phyloP scores from a whole-genome alignment of 2,888 invertebrate genomes.

The Drosophila robusta region DNA sequence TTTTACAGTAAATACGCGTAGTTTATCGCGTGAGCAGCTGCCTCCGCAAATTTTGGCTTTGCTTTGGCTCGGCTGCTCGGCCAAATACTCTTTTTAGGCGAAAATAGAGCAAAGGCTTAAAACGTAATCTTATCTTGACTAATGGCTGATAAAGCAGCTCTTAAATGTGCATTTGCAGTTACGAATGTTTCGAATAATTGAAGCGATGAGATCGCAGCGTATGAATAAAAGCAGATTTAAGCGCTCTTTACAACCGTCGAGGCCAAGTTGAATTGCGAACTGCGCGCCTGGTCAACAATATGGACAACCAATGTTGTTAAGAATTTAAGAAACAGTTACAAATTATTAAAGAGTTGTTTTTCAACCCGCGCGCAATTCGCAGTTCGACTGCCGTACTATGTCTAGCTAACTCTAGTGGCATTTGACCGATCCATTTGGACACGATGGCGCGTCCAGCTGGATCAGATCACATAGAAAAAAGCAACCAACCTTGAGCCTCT shows the following conservation, averaged over 20 bases:
- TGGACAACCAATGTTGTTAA: neutral
- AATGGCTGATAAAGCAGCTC: slow-evolving; percentile 43
- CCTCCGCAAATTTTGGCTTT: slow-evolving; percentile 19
- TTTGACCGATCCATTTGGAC: slow-evolving; percentile 29
- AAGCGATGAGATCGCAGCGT: slow-evolving; percentile 36
- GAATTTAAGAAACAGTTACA: neutral
- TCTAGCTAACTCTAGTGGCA: slow-evolving; percentile 24
- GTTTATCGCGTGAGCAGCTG: slow-evolving; percentile 52
- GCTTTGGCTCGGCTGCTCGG: slow-evolving; percentile 36
- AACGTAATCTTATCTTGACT: slow-evolving; percentile 31
- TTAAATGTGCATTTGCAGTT: slow-evolving; percentile 52
- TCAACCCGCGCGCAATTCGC: slow-evolving; percentile 41
- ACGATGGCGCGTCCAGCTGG: slow-evolving; percentile 9
- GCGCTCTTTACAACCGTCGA: slow-evolving; percentile 39
- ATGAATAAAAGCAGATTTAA: slow-evolving; percentile 55
- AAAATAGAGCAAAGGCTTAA: slow-evolving; percentile 55
- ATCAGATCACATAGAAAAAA: slow-evolving; percentile 43
- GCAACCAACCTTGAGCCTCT: slow-evolving; percentile 86
- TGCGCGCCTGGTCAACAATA: slow-evolving; percentile 3
- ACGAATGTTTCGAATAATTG: slow-evolving; percentile 12
- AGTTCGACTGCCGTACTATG: slow-evolving; percentile 21
- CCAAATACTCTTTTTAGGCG: slow-evolving; percentile 60
- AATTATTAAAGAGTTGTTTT: neutral
- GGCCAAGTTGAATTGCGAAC: slow-evolving; percentile 35
- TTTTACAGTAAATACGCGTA: slow-evolving; percentile 4